A percentile compares a stretch with the other conserved stretches of the same genome.
phyloP scores from a whole-genome alignment of 2,888 invertebrate genomes.

The Plagiodera versicolora region DNA sequence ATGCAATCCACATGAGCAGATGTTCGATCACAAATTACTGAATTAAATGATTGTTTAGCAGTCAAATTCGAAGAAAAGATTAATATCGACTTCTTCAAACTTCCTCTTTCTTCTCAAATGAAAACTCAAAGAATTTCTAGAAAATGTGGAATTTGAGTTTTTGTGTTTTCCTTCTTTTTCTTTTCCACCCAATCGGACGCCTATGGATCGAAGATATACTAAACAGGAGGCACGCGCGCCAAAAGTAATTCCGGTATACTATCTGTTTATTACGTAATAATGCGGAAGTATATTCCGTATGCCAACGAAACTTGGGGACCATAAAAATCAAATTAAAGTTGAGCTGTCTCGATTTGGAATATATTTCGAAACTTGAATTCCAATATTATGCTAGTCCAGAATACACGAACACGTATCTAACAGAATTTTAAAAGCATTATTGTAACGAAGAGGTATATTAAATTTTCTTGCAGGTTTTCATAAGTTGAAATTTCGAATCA shows the following conservation, averaged over 20 bases:
- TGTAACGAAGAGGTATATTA: too few species aligned
- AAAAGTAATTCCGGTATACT: conserved; percentile 37
- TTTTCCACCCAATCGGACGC: background rate
- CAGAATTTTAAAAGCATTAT: too few species aligned
- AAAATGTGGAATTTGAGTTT: too few species aligned
- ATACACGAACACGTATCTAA: background rate
- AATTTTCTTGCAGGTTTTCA: too few species aligned
- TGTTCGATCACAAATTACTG: too few species aligned
- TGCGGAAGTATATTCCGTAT: conserved; percentile 32
- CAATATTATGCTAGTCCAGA: conserved; percentile 6
- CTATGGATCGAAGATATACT: conserved; percentile 26
- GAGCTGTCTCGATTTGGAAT: conserved; percentile 30
- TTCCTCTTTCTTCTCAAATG: too few species aligned
- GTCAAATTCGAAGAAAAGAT: too few species aligned
- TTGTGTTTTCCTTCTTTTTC: background rate
- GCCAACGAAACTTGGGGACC: conserved; percentile 24
- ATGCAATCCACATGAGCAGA: too few species aligned
- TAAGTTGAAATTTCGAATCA: too few species aligned
- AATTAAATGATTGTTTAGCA: too few species aligned
- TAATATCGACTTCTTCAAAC: too few species aligned
- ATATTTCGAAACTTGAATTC: conserved; percentile 23
- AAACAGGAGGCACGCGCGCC: conserved; percentile 34
- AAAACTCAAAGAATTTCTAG: too few species aligned
- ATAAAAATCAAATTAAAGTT: conserved; percentile 36
- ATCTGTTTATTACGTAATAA: conserved; percentile 40